Conservation (phyloP, 1,140 invertebrate genomes). For the Popillia japonica region DNA sequence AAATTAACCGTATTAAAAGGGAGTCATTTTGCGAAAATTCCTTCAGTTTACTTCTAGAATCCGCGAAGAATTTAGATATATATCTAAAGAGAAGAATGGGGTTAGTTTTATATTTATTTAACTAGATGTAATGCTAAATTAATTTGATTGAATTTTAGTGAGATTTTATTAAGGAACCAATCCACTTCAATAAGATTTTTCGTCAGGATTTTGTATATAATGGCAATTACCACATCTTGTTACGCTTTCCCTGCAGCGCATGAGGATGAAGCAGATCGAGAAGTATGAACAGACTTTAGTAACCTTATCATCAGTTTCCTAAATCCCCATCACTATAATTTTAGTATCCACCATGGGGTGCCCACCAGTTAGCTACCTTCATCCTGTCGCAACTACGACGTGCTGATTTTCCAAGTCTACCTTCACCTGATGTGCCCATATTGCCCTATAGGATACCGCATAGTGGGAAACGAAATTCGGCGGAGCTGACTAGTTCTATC, state of each 20-base stretch:
- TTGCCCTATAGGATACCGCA: conserved; percentile 50
- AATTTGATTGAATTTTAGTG: background rate
- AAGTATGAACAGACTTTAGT: conserved; percentile 16
- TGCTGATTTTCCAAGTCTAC: conserved; percentile 47
- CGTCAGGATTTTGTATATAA: background rate
- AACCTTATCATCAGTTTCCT: background rate
- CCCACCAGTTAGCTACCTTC: conserved; percentile 56
- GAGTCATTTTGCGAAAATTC: background rate
- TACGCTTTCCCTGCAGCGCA: background rate
- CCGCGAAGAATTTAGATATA: background rate
- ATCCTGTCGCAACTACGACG: conserved; percentile 49
- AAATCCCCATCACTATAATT: conserved; percentile 30
- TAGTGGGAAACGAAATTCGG: conserved; percentile 56
- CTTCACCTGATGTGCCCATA: conserved; percentile 48
- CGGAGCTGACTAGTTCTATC: conserved; percentile 56
- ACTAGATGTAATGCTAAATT: too few species aligned
- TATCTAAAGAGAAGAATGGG: background rate
- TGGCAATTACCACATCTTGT: background rate
- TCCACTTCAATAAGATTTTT: conserved; percentile 1
- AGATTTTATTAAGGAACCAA: background rate
- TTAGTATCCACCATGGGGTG: conserved; percentile 53
- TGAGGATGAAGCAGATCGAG: conserved; percentile 8
- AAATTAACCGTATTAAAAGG: background rate
- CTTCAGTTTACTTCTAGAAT: background rate
- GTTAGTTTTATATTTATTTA: too few species aligned